phyloP scores from a whole-genome alignment of 30 jellyfish, hydroid and myxozoan genomes.

The Hydractinia echinata region DNA sequence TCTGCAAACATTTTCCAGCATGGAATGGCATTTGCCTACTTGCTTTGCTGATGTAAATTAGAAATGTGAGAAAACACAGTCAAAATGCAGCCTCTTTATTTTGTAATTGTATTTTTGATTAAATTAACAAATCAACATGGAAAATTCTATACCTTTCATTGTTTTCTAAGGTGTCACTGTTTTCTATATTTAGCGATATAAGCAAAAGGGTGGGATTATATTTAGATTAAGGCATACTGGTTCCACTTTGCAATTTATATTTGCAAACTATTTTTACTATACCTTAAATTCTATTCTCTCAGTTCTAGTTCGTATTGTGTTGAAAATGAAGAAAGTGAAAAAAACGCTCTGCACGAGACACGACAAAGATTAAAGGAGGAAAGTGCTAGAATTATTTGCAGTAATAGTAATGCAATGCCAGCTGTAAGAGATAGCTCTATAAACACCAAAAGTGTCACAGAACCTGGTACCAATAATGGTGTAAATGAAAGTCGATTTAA shows the following conservation, averaged over 20 bases:
- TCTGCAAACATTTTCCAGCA: too few relatives aligned
- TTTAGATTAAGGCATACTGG: not conserved
- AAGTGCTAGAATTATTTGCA: not conserved
- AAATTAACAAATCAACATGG: too few relatives aligned
- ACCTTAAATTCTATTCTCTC: not conserved
- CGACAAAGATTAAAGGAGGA: constrained; percentile 7
- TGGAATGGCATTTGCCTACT: too few relatives aligned
- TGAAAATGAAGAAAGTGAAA: not conserved
- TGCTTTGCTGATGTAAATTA: too few relatives aligned
- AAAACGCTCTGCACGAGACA: not conserved
- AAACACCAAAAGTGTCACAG: not conserved
- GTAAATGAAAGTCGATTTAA: not conserved
- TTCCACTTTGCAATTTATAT: not conserved
- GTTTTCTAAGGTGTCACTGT: too few relatives aligned
- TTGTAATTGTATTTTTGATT: too few relatives aligned
- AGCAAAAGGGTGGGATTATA: too few relatives aligned
- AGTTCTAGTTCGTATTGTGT: not conserved
- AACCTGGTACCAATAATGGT: not conserved
- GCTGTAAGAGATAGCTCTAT: not conserved
- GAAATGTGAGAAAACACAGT: too few relatives aligned
- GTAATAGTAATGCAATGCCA: not conserved
- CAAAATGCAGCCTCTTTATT: too few relatives aligned
- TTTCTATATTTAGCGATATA: too few relatives aligned
- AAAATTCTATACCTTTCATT: too few relatives aligned
- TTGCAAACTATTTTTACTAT: not conserved